phyloP scores from a whole-genome alignment of 2,113 vertebrate genomes.

The Oophaga pumilio region DNA sequence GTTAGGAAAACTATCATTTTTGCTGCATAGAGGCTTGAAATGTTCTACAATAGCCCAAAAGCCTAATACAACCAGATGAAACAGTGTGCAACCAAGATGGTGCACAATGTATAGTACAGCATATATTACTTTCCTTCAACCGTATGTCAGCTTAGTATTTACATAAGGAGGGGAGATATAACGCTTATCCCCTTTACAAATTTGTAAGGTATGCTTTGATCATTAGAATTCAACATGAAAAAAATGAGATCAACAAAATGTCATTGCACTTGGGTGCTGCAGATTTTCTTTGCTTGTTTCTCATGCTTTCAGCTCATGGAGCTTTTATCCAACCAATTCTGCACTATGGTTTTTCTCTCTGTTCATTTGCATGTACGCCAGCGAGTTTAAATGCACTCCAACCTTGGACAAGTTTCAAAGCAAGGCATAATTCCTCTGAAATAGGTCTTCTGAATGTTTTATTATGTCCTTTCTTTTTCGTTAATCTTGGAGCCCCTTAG shows the following conservation, averaged over 20 bases:
- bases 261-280: slow-evolving; percentile 45
- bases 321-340: slow-evolving; percentile 86
- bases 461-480: slow-evolving; percentile 96
- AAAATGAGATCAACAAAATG: background rate
- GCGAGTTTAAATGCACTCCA: slow-evolving; percentile 96
- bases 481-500: slow-evolving; percentile 95
- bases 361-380: slow-evolving; percentile 99
- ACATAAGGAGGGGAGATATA: too few relatives aligned
- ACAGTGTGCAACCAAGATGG: too few relatives aligned
- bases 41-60: too few relatives aligned
- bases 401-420: slow-evolving; percentile 99
- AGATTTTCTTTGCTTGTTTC: slow-evolving; percentile 61
- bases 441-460: slow-evolving; percentile 97
- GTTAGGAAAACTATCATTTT: too few relatives aligned
- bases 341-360: slow-evolving; percentile 71
- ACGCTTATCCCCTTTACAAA: background rate
- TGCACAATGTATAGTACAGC: too few relatives aligned
- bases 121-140: too few relatives aligned
- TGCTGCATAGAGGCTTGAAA: too few relatives aligned
- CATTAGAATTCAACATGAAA: slow-evolving; percentile 29
- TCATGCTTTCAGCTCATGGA: slow-evolving; percentile 50
- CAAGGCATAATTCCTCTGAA: slow-evolving; percentile 98
- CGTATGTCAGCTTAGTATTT: too few relatives aligned
- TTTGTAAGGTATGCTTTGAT: background rate
- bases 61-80: too few relatives aligned